Conservation (phyloP, 2,113 vertebrate genomes). For the Oophaga pumilio region DNA sequence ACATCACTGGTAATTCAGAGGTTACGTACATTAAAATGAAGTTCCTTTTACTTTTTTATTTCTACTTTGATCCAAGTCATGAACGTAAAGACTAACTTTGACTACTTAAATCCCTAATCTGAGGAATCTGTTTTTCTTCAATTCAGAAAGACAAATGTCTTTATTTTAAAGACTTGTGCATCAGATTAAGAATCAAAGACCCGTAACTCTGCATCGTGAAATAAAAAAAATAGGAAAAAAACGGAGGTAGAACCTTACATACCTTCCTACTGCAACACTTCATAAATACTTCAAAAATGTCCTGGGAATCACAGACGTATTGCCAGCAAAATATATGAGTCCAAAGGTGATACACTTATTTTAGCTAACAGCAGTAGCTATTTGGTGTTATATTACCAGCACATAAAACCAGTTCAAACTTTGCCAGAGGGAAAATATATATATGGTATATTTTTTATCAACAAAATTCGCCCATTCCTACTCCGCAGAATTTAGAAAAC, state of each 20-base stretch:
- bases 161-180: slow-evolving; percentile 61
- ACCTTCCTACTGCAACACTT: slow-evolving; percentile 65
- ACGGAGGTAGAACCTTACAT: slow-evolving; percentile 43
- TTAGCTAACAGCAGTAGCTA: slow-evolving; percentile 56
- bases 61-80: slow-evolving; percentile 75
- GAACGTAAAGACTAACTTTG: slow-evolving; percentile 73
- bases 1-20: slow-evolving; percentile 79
- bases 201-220: slow-evolving; percentile 55
- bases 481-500: slow-evolving; percentile 37
- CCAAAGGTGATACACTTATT: slow-evolving; percentile 65
- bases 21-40: slow-evolving; percentile 78
- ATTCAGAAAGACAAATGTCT: slow-evolving; percentile 64
- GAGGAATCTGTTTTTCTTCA: slow-evolving; percentile 71
- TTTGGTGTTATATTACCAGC: slow-evolving; percentile 28
- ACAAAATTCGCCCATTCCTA: background rate
- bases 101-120: slow-evolving; percentile 74
- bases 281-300: slow-evolving; percentile 74
- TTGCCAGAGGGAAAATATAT: slow-evolving; percentile 10
- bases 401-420: slow-evolving; percentile 50
- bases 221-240: slow-evolving; percentile 45
- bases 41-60: slow-evolving; percentile 67
- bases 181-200: slow-evolving; percentile 65
- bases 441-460: background rate
- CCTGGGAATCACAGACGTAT: slow-evolving; percentile 65
- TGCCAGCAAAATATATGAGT: slow-evolving; percentile 62